Percentiles rank a stretch among this genome's conserved stretches.
These are phyloP conservation scores for Clarias platycephalus DNA, from an alignment of 2,797 vertebrate species.

Conservation along the genomic window DNA sequence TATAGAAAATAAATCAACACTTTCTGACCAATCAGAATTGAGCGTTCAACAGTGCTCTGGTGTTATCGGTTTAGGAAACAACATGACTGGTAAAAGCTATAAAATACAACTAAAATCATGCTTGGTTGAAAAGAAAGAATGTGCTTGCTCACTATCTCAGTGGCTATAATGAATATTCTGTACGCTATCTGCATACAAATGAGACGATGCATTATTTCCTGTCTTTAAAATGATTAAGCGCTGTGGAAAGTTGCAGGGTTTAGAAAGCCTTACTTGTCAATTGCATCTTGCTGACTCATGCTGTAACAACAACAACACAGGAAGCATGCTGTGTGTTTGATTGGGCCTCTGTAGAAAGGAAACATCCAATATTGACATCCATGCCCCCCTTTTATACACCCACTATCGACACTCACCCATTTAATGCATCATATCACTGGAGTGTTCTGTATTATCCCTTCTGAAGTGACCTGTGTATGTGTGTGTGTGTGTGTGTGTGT, in stretches of 20 bases:
- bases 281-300: constrained; percentile 24
- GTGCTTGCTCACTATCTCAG: background rate
- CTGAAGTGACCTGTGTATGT: background rate
- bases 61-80: background rate
- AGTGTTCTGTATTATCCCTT: background rate
- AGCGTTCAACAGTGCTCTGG: background rate
- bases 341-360: background rate
- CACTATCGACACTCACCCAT: background rate
- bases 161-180: background rate
- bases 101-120: background rate
- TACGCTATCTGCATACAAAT: background rate
- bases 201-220: background rate
- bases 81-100: background rate
- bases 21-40: background rate
- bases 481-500: background rate
- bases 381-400: background rate
- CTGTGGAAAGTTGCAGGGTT: constrained; percentile 3
- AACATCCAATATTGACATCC: constrained; percentile 17
- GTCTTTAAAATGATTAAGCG: constrained; percentile 11
- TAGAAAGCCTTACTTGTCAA: constrained; percentile 3
- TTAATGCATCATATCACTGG: background rate
- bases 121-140: background rate
- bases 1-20: background rate
- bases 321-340: constrained; percentile 11
- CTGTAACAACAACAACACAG: constrained; percentile 22